Percentiles rank a stretch among this genome's conserved stretches.
Evolutionary conservation across 2,888 invertebrate genomes (phyloP).

Genomic region (Lamellibrachia columna): DNA sequence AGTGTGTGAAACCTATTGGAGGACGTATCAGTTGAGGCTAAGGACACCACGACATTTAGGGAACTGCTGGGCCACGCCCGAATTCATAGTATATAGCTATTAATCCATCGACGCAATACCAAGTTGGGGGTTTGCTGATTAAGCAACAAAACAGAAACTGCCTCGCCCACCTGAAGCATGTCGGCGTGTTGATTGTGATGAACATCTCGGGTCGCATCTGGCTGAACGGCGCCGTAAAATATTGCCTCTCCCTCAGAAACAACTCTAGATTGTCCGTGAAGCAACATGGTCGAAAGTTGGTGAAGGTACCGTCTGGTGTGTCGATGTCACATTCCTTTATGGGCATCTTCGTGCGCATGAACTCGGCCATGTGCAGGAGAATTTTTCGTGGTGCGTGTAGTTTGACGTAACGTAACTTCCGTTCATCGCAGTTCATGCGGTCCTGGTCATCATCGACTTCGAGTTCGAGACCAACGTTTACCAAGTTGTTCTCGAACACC

Average conservation of each 20-base stretch:
- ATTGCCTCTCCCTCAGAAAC: constrained; percentile 60
- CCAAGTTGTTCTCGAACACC: constrained; percentile 48
- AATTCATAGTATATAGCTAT: too few relatives aligned
- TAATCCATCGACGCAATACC: too few relatives aligned
- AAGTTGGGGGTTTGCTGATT: too few relatives aligned
- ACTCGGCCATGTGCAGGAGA: not conserved
- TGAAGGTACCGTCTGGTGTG: constrained; percentile 43
- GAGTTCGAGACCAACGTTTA: constrained; percentile 52
- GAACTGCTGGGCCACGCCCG: too few relatives aligned
- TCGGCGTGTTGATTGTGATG: constrained; percentile 69
- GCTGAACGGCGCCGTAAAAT: constrained; percentile 66
- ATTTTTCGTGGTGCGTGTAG: not conserved
- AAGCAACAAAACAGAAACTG: not conserved
- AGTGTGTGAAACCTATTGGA: too few relatives aligned
- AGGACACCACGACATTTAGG: too few relatives aligned
- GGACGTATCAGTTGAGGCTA: too few relatives aligned
- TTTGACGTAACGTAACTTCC: not conserved
- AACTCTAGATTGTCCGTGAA: constrained; percentile 45
- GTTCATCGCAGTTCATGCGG: constrained; percentile 28
- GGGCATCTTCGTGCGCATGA: constrained; percentile 79
- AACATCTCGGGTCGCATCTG: constrained; percentile 57
- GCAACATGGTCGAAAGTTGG: constrained; percentile 32
- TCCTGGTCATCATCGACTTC: constrained; percentile 71
- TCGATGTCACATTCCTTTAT: constrained; percentile 72
- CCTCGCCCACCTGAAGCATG: constrained; percentile 76